A percentile compares a stretch with the other conserved stretches of the same genome.
phyloP scores from a whole-genome alignment of 2,113 vertebrate genomes.

The Malaclemys terrapin region DNA sequence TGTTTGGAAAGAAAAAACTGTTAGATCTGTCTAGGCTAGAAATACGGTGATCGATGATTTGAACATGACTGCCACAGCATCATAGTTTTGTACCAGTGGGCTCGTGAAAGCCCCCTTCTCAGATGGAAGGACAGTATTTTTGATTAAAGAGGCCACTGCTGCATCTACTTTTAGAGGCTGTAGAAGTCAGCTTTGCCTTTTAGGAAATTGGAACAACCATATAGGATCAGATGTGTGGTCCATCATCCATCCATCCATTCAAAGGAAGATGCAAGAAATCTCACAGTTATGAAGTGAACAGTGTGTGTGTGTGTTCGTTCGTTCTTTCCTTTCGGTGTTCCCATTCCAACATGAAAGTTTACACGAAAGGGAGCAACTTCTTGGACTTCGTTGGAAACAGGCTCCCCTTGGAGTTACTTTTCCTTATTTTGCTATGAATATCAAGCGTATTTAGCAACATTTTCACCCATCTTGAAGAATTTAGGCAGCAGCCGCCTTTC shows the following conservation, averaged over 20 bases:
- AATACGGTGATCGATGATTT: background rate
- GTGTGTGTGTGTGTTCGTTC: too few relatives aligned
- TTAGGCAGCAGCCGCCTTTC: background rate
- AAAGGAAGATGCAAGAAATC: background rate
- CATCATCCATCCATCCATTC: slow-evolving; percentile 28
- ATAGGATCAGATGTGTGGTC: slow-evolving; percentile 22
- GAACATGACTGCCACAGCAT: background rate
- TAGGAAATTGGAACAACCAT: slow-evolving; percentile 37
- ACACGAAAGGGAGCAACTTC: background rate
- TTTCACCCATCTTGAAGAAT: background rate
- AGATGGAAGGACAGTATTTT: slow-evolving; percentile 39
- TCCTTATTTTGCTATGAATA: background rate
- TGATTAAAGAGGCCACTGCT: slow-evolving; percentile 41
- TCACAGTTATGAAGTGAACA: background rate
- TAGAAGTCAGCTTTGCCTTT: slow-evolving; percentile 48
- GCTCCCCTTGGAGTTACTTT: background rate
- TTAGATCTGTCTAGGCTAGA: background rate
- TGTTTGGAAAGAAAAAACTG: background rate
- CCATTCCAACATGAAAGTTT: background rate
- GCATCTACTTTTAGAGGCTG: slow-evolving; percentile 39
- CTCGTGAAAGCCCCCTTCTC: background rate
- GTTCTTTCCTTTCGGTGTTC: background rate
- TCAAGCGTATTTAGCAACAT: background rate
- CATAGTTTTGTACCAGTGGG: background rate
- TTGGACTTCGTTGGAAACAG: background rate